These are phyloP conservation scores for Morinoia aosen DNA, from an alignment of 2,888 invertebrate species.

Conservation along the genomic window DNA sequence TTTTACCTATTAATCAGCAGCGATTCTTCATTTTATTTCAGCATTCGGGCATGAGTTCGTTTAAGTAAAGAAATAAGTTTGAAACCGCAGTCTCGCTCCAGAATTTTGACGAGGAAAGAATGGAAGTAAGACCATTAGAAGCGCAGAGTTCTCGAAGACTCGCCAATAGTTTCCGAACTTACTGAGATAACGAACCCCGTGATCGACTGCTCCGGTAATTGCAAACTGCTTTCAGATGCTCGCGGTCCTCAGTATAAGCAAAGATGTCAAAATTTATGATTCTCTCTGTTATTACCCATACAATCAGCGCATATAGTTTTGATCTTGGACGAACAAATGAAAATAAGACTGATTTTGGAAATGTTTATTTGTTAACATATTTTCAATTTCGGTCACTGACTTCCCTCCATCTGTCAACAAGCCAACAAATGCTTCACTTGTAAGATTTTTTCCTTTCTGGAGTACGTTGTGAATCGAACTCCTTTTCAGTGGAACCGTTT, in stretches of 20 bases:
- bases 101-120: not conserved
- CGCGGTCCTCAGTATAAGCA: not conserved
- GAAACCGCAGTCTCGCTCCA: not conserved
- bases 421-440: too few relatives aligned
- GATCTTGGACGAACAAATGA: not conserved
- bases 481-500: too few relatives aligned
- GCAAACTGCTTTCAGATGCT: not conserved
- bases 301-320: not conserved
- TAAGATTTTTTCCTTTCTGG: too few relatives aligned
- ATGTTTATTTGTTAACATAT: too few relatives aligned
- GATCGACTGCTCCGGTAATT: slow-evolving; percentile 19
- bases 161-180: slow-evolving; percentile 13
- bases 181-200: not conserved
- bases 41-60: not conserved
- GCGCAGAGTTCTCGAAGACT: not conserved
- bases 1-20: not conserved
- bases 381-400: too few relatives aligned
- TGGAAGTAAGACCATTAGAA: slow-evolving; percentile 17
- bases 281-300: not conserved
- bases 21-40: not conserved
- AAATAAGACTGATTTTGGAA: too few relatives aligned
- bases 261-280: not conserved
- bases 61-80: not conserved
- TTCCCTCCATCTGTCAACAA: too few relatives aligned
- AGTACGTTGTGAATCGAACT: too few relatives aligned